Conservation (phyloP, 2,797 vertebrate species). For the Crenichthys baileyi region DNA sequence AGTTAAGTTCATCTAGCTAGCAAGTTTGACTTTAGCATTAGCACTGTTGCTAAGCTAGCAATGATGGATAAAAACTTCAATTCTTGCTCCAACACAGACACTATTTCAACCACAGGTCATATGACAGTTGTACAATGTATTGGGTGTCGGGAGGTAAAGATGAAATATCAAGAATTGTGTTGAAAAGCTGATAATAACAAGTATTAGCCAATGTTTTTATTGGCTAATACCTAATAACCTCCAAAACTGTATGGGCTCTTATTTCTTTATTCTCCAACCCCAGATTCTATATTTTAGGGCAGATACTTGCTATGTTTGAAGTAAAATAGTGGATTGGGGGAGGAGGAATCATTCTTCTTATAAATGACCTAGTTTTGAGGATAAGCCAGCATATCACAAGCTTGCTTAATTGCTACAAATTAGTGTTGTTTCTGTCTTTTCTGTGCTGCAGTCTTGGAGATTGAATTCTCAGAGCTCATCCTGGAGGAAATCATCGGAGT, state of each 20-base stretch:
- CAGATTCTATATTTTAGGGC: background rate
- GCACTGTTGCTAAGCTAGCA: no score
- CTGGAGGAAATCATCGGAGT: slow-evolving; percentile 97
- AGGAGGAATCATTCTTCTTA: slow-evolving; percentile 36
- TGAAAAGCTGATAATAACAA: background rate
- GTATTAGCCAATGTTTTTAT: no score
- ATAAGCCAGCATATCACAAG: background rate
- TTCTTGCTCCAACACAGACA: background rate
- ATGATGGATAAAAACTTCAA: background rate
- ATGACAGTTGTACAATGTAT: background rate
- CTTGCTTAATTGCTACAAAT: background rate
- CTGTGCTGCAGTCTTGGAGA: slow-evolving; percentile 87
- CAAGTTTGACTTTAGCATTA: background rate
- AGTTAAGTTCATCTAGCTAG: background rate
- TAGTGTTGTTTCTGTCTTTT: background rate
- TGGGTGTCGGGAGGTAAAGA: background rate
- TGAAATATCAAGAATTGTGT: background rate
- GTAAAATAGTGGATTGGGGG: slow-evolving; percentile 18
- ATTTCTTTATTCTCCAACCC: background rate
- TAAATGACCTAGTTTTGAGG: slow-evolving; percentile 45
- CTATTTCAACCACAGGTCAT: background rate
- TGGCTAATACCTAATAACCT: background rate
- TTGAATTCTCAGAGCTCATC: slow-evolving; percentile 91
- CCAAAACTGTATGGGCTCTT: background rate
- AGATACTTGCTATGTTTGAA: background rate